Base-by-base conservation (phyloP, 1,140 invertebrate species). In the Amphibalanus amphitrite region DNA sequence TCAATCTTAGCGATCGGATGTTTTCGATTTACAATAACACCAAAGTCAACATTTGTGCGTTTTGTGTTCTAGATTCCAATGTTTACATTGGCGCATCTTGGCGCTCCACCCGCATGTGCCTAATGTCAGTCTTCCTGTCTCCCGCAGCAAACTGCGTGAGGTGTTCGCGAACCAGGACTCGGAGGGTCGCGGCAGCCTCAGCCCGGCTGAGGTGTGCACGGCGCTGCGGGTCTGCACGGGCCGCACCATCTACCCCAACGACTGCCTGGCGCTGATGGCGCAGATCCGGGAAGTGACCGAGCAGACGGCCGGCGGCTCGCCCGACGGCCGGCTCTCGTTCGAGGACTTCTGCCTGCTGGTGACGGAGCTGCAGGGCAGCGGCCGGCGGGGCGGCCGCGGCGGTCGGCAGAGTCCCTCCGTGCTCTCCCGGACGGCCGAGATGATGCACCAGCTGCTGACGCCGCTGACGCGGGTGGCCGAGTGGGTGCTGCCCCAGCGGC, bases 101-200 rank as follows among this genome's bases (percentile, higher is more conserved):
- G 4, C 33, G 33, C 33, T 15, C 4, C 33, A 38, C 33, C 33
- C 33, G 33, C 33, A 15, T 38, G 33, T 33, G 33, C n/a, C 59
- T 64, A 47, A 69, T 29, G 70, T 23, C 69, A n/a, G n/a, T 25
- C 70, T 69, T 28, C 71, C 72, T 75, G 75, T 71, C 30, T 73
- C 74, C 76, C 77, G 13, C 76, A 87, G 86, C 76, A 84, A 83
- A 77, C 79, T 88, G 69, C 81, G 83, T 71, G 86, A 88, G 78
- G 84, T 84, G 33, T 89, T 88, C 79, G 85, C 87, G 76, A 84
- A 84, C 69, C 78, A 87, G 70, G 86, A 88, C 75, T 81, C 81
- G 47, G 79, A 81, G 72, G 81, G 81, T 65, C 81, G 78, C 29
- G 86, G 86, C 59, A 79, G 81, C 74, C 80, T 89, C 71, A 83